Percentiles rank a stretch among this genome's conserved stretches.
phyloP scores from a whole-genome alignment of 2,113 vertebrate genomes.

The Cebus imitator region DNA sequence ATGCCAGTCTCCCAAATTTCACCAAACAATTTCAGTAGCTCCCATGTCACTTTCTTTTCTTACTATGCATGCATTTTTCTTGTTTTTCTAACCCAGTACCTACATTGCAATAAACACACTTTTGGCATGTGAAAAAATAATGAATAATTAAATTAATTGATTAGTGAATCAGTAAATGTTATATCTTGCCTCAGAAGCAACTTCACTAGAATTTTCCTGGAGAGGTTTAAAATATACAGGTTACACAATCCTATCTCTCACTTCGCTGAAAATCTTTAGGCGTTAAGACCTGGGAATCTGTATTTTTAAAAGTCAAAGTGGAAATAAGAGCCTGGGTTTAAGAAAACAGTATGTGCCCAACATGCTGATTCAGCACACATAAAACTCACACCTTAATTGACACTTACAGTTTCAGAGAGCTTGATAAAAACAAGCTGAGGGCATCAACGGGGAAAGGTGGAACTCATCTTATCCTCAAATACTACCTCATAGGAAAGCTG shows the following conservation, averaged over 20 bases:
- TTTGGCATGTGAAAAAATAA: background rate
- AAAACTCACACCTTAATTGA: background rate
- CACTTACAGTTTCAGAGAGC: background rate
- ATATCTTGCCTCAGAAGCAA: background rate
- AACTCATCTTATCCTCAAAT: background rate
- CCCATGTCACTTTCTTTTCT: background rate
- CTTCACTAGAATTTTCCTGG: background rate
- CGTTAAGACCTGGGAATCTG: background rate
- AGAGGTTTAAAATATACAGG: background rate
- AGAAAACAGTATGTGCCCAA: background rate
- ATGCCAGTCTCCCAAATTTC: background rate
- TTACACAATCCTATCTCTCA: background rate
- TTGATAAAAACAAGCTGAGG: background rate
- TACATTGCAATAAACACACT: background rate
- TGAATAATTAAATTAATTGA: background rate
- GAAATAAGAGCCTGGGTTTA: background rate
- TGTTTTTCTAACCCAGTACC: background rate
- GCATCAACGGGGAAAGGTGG: background rate
- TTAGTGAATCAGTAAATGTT: background rate
- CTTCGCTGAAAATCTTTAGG: background rate
- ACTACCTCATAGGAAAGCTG: background rate
- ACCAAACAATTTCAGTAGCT: background rate
- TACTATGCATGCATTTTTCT: background rate
- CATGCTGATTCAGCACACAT: background rate
- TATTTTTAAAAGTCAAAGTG: background rate